Evolutionary conservation across 2,888 invertebrate genomes (phyloP), one percentile per base, ranked within the genome.

Genomic region (Papilio protenor): DNA sequence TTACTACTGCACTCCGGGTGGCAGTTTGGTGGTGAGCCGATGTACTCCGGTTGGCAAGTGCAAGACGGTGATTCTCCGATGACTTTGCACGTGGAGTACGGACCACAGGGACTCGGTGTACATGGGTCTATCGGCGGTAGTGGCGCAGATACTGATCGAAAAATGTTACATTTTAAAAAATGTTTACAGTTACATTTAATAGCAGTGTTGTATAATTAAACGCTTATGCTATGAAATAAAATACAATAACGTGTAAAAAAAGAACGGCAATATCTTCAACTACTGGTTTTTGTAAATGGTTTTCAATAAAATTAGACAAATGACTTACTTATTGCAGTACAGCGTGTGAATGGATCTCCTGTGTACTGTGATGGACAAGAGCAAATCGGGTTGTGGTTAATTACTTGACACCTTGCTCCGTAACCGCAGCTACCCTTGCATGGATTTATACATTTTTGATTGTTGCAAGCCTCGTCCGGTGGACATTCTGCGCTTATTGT

Each of bases 361-460:
- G 96, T 95, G 80, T 95, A 95, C 82, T 95, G 95, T 11, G 92
- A 83, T 47, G 95, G 95, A 85, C 97, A 97, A 70, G 95, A 96
- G 87, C 97, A 97, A 84, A 96, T 96, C 4, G 97, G 97, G 85
- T 96, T 96, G 84, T 98, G 97, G 88, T 97, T 97, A 23, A 96
- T 94, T 4, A 97, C 96, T 87, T 96, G 96, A 86, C 97, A 98
- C 82, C 95, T 94, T 11, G 97, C 96, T 83, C 95, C 95, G 71
- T 96, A 92, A 47, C 97, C 97, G 87, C 97, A 98, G 23, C 96
- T 95, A 49, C 97, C 97, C 21, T 96, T 95, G 85, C 98, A 98
- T 18, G 97, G 97, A 89, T 97, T 96, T 78, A 95, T 95, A 88
- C 98, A 98, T 91, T 97, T 97, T 82, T 96, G 96, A 87, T 97